These are phyloP conservation scores for Crotalus tigris DNA, from an alignment of 2,113 vertebrate species.

Conservation along the genomic window DNA sequence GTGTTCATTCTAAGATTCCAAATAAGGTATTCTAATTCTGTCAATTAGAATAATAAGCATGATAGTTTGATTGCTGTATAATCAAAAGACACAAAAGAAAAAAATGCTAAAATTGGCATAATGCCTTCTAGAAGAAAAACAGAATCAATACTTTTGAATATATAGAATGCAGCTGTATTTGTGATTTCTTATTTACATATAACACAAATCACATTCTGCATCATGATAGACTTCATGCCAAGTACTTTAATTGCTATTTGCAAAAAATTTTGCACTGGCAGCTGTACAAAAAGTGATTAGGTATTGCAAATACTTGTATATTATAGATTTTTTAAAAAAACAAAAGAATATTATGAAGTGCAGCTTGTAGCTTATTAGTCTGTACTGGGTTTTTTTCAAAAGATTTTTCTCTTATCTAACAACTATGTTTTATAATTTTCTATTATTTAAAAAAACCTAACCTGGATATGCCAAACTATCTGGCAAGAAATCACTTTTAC, in stretches of 20 bases:
- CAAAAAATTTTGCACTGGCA: background rate
- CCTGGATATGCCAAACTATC: background rate
- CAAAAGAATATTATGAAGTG: background rate
- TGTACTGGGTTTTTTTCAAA: background rate
- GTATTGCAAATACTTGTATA: background rate
- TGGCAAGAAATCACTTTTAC: background rate
- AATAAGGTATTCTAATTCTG: background rate
- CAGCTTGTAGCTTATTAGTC: background rate
- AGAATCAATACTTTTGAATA: background rate
- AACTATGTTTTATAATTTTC: background rate
- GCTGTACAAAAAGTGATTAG: background rate
- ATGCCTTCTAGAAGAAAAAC: background rate
- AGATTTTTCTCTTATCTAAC: background rate
- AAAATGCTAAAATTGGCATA: background rate
- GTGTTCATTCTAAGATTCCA: background rate
- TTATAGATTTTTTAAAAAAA: background rate
- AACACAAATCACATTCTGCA: background rate
- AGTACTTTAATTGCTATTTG: background rate
- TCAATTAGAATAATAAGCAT: background rate
- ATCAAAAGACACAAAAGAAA: background rate
- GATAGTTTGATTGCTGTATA: background rate
- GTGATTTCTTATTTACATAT: background rate
- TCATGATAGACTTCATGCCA: background rate
- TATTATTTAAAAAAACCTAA: background rate
- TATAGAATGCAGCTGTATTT: background rate